These are phyloP conservation scores for Myotis myotis DNA, from an alignment of 2,797 vertebrate genomes.

Conservation along the genomic window DNA sequence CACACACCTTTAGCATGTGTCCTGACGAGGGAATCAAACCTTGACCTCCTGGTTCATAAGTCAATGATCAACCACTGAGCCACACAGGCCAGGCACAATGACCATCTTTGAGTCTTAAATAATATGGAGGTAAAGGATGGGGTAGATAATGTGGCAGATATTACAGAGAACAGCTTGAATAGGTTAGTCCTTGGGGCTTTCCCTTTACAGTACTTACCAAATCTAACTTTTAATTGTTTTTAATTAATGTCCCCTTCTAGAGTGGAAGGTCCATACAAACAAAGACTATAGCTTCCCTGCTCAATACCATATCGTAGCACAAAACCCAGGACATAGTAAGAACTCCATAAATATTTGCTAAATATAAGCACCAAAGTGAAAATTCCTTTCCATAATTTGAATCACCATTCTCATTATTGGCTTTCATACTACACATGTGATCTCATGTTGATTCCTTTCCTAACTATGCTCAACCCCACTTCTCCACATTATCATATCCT, in stretches of 20 bases:
- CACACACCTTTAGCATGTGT: no score
- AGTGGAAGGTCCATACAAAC: not conserved
- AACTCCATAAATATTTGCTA: not conserved
- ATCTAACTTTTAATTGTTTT: not conserved
- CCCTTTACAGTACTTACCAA: not conserved
- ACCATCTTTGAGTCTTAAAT: not conserved
- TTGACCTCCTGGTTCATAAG: no score
- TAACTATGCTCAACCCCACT: no score
- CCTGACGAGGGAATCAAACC: no score
- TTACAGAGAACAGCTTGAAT: not conserved
- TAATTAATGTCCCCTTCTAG: not conserved
- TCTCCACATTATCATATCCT: not conserved
- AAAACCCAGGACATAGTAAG: not conserved
- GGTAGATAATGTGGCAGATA: not conserved
- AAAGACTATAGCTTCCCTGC: not conserved
- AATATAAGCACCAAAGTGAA: not conserved
- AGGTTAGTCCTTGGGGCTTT: not conserved
- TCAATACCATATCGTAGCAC: not conserved
- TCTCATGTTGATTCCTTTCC: not conserved
- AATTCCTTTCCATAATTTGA: not conserved
- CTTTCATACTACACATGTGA: accelerated
- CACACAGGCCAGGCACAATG: no score
- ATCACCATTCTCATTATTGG: not conserved
- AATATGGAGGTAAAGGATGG: not conserved
- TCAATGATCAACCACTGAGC: no score